Conservation (phyloP, 30 jellyfish, hydroid and myxozoan species). For the Hydractinia symbiolongicarpus region DNA sequence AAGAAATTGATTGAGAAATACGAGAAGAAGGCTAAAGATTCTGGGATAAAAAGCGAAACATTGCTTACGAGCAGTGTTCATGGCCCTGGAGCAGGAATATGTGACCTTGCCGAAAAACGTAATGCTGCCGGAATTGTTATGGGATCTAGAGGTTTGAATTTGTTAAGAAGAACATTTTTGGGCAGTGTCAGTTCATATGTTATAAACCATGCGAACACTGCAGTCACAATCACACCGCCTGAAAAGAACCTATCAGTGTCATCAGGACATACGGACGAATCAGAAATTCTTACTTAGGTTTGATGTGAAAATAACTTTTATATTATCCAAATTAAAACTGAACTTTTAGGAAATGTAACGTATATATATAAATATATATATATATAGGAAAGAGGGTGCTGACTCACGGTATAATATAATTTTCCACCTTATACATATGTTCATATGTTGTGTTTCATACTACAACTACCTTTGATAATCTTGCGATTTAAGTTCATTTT, state of each 20-base stretch:
- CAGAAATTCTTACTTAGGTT: too few relatives aligned
- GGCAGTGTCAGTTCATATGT: conserved; percentile 85
- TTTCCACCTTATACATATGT: too few relatives aligned
- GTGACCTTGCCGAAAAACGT: conserved; percentile 51
- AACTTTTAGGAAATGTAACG: too few relatives aligned
- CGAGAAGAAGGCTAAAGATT: conserved; percentile 36
- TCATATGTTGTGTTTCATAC: too few relatives aligned
- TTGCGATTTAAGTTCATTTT: too few relatives aligned
- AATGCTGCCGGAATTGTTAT: conserved; percentile 58
- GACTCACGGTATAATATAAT: too few relatives aligned
- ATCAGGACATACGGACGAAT: too few relatives aligned
- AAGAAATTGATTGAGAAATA: conserved; percentile 38
- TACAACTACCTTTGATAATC: too few relatives aligned
- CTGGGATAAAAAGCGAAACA: conserved; percentile 45
- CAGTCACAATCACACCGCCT: conserved; percentile 71
- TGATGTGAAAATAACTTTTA: too few relatives aligned
- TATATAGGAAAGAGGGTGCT: too few relatives aligned
- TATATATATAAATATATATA: too few relatives aligned
- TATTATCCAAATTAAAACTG: too few relatives aligned
- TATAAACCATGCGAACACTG: conserved; percentile 49
- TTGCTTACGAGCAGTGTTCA: conserved; percentile 34
- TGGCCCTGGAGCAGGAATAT: conserved; percentile 65
- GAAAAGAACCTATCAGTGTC: not conserved
- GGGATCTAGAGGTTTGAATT: conserved; percentile 84
- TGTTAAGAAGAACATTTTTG: conserved; percentile 65